Base-by-base conservation (phyloP, 2,113 vertebrate species). In the Cervus canadensis region DNA sequence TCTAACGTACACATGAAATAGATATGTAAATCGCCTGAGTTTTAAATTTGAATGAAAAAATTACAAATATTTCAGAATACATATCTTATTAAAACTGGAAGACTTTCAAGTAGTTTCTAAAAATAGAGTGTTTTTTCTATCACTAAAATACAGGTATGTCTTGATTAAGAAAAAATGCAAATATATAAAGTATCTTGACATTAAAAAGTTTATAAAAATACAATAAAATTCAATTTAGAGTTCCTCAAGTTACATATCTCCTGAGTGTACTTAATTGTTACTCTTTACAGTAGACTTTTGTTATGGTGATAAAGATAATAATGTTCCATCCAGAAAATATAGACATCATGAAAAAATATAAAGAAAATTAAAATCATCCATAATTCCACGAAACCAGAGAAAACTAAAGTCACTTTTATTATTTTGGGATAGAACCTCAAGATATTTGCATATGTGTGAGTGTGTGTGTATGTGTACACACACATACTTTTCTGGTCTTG, bases 1-100 rank as follows among this genome's bases (percentile, higher is more conserved):
- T 99, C 99, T 99, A 93, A n/a, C 40, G 45, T 79, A 48, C 60
- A 97, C 3, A 94, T 54, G 81, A 95, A 7, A 62, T 0, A 23
- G 48, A 79, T 5, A 62, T 6, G 56, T 82, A 91, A 97, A 28
- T 94, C 48, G 67, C 17, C 4, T 48, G 9, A 52, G 16, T 36
- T 88, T 48, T 60, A 48, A 30, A 48, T 43, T 57, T 54, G 17
- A 62, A 48, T 86, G 17, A 86, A 88, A 88, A 95, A 90, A 40
- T 54, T 33, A 74, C 2, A 89, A 92, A 28, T 71, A 95, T 54
- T 93, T 95, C 74, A 89, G 30, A 74, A 56, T 60, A 83, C 3
- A 28, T 30, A 25, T 96, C 15, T 82, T 97, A 91, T 7, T 64
- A 30, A 97, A 91, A 81, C 62, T 81, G 57, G 71, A 78, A 95